Percentiles rank a stretch among this genome's conserved stretches.
Conservation (phyloP, 2,113 vertebrate genomes). For the Catharus fuscescens region DNA sequence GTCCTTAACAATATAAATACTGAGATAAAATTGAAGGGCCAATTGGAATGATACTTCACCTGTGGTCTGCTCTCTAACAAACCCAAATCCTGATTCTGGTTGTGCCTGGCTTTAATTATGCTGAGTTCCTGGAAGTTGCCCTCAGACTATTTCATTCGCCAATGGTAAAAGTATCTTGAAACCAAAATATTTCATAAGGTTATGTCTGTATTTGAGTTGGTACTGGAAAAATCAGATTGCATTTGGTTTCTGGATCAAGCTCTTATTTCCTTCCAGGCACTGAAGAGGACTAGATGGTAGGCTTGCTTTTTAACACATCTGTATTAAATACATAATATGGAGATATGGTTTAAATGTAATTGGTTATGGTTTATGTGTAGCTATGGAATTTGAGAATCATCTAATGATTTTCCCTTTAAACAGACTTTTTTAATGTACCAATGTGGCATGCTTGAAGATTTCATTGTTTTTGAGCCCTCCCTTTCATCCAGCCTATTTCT, state of each 20-base stretch:
- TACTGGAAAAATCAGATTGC: not conserved
- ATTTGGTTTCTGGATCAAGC: not conserved
- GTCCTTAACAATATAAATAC: not conserved
- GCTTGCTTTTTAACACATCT: slow-evolving; percentile 3
- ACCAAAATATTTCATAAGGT: not conserved
- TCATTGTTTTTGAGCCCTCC: not conserved
- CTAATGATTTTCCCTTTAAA: not conserved
- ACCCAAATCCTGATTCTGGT: not conserved
- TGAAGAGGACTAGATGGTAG: not conserved
- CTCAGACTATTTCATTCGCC: not conserved
- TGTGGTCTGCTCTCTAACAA: not conserved
- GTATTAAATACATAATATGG: slow-evolving; percentile 22
- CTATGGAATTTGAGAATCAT: slow-evolving; percentile 6
- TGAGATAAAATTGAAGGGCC: not conserved
- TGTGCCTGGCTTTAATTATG: not conserved
- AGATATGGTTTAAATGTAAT: not conserved
- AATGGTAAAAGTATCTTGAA: not conserved
- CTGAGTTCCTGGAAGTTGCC: not conserved
- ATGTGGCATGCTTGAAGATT: not conserved
- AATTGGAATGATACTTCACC: not conserved
- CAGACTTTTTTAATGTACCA: not conserved
- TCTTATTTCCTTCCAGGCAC: not conserved
- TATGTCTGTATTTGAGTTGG: not conserved
- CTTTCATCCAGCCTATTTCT: not conserved
- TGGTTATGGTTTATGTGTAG: not conserved